phyloP scores from a whole-genome alignment of 2,113 vertebrate species.

The Hyla sarda region DNA sequence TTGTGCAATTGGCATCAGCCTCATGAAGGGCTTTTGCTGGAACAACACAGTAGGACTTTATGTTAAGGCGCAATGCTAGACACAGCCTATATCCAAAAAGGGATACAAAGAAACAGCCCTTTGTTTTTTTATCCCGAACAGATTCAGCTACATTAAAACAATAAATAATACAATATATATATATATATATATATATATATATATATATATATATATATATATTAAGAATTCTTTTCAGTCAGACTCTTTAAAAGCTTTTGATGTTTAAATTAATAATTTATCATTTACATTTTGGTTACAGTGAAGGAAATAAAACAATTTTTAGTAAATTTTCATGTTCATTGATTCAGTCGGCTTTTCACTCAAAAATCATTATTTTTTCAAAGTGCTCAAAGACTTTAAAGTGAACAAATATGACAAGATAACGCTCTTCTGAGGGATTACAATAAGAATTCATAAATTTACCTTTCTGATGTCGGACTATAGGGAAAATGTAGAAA shows the following conservation, averaged over 20 bases:
- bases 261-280: slow-evolving; percentile 38
- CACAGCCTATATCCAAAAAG: too few relatives aligned
- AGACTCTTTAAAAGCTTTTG: slow-evolving; percentile 33
- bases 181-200: too few relatives aligned
- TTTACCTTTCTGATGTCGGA: not conserved
- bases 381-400: slow-evolving; percentile 33
- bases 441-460: slow-evolving; percentile 7
- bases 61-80: too few relatives aligned
- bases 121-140: too few relatives aligned
- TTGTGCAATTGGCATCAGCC: too few relatives aligned
- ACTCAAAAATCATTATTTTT: slow-evolving; percentile 30
- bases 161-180: too few relatives aligned
- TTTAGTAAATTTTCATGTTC: slow-evolving; percentile 28
- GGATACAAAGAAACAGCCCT: too few relatives aligned
- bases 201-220: too few relatives aligned
- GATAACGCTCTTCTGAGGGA: not conserved
- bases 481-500: not conserved
- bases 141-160: too few relatives aligned
- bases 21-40: too few relatives aligned
- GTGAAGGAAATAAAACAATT: not conserved
- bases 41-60: too few relatives aligned
- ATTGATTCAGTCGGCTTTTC: slow-evolving; percentile 30
- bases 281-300: slow-evolving; percentile 6
- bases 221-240: too few relatives aligned
- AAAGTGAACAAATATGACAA: slow-evolving; percentile 40